A percentile compares a stretch with the other conserved stretches of the same genome.
Conservation (phyloP, 2,113 vertebrate genomes). For the Athene noctua region DNA sequence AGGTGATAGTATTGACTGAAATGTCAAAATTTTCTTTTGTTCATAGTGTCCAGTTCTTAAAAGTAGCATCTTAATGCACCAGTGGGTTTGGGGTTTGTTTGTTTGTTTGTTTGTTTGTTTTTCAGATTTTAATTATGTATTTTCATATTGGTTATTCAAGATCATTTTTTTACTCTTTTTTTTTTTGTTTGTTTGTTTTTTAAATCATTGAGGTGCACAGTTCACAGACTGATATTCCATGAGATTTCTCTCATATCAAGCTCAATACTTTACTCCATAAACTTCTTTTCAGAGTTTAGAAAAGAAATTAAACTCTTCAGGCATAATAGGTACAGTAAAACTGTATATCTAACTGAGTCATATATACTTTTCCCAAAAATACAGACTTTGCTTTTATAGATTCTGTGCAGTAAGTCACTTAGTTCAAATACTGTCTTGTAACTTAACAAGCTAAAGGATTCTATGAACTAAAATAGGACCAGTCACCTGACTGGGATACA, state of each 20-base stretch:
- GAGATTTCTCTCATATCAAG: background rate
- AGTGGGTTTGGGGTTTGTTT: rapidly evolving
- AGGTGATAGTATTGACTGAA: background rate
- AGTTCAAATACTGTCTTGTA: background rate
- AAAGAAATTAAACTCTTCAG: background rate
- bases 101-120: background rate
- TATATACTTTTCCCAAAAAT: background rate
- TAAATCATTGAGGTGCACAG: background rate
- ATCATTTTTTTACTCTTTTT: background rate
- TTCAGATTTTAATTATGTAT: background rate
- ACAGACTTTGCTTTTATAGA: background rate
- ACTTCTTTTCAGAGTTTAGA: background rate
- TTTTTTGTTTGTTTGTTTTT: background rate
- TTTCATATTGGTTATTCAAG: background rate
- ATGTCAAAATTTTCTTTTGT: background rate
- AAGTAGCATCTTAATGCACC: background rate
- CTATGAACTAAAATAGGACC: background rate
- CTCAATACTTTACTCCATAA: background rate
- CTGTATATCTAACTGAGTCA: background rate
- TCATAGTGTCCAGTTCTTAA: background rate
- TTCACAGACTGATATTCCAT: background rate
- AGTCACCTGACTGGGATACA: background rate
- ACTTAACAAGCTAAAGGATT: background rate
- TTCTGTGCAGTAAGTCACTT: background rate
- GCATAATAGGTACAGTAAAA: background rate